Evolutionary conservation across 2,888 invertebrate species (phyloP), one percentile per base, ranked within the genome.

Genomic region (Noctua fimbriata): DNA sequence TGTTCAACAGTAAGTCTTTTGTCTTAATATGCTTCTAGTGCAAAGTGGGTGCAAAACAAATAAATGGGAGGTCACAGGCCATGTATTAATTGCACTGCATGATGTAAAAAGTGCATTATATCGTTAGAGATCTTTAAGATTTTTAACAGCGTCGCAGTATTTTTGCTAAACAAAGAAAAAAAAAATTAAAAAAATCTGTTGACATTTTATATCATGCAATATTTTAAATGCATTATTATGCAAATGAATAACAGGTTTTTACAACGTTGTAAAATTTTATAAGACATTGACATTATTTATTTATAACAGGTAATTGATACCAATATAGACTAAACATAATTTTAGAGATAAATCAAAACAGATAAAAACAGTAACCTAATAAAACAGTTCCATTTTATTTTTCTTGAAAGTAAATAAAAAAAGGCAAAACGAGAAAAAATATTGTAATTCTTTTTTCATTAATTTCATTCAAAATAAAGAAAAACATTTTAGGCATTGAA

Each of bases 1-100:
- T 65, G 47, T 49, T 55, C 67, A 44, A 9, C 44, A n/a, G 67
- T 67, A 44, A 44, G 44, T 79, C 79, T 82, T 85, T 87, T 87
- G 74, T 85, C 71, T 79, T 69, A 65, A 65, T 77, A 60, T 36
- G 69, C 66, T 81, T 75, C 76, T 66, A 52, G 76, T 83, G 69
- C 49, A 71, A 71, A 73, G 65, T 65, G 55, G 60, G 73, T 83
- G 67, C 55, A 73, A 73, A 70, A 70, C 65, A 66, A 69, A 75
- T 69, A 32, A 74, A 79, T 75, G 47, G 14, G 63, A 76, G 76
- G 82, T 78, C 72, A 67, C 24, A 76, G 69, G 87, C 52, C 44
- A 70, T 16, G 44, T 41, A 79, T 71, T 73, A 55, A 79, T 67
- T 70, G 63, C 21, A 18, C n/a, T 36, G 32, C 10, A 44, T 3